Base-by-base conservation (phyloP, 2,797 vertebrate species). In the Rhodeus uyekii region DNA sequence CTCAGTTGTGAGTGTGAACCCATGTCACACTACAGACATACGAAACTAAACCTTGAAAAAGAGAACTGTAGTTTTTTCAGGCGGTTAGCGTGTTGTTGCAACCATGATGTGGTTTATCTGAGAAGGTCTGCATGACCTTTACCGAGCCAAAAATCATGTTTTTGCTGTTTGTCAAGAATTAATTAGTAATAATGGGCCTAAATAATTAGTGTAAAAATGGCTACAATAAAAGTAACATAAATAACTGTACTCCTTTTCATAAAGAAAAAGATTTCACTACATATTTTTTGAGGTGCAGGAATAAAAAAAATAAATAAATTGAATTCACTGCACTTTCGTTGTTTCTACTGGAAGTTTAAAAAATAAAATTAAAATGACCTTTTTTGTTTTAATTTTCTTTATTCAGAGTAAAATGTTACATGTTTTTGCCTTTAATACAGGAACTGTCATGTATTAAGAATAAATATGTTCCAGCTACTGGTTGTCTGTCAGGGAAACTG, bases 1-100 rank as follows among this genome's bases (percentile, higher is more conserved):
- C 32, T 68, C 7, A 9, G 9, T 32, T 27, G 32, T 53, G 44
- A 38, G 22, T 48, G 39, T 72, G 16, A 46, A 36, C 7, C 24
- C 44, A 18, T 71, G 44, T 72, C 48, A 46, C 46, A 36, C 19
- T 19, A 46, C 13, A 46, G 22, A 60, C 19, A 34, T 60, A 44
- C 1, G 60, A 22, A 46, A 80, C 65, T 60, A 80, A 60, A 55
- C 24, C 29, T 73, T 73, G 12, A 69, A 32, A 80, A 46, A 19
- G 9, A 16, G 53, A 61, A 71, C 65, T 46, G 50, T 61, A 5
- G 12, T 12, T 71, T 44, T 61, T 61, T 76, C 53, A 61, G 32
- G 7, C 32, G 24, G 36, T 58, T 80, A 48, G 16, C 1, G 10
- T 63, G 32, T 63, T 10, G 5, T 36, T 6, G 38, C 29, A 74